phyloP scores from a whole-genome alignment of 2,888 invertebrate genomes.

The Dioctria rufipes region DNA sequence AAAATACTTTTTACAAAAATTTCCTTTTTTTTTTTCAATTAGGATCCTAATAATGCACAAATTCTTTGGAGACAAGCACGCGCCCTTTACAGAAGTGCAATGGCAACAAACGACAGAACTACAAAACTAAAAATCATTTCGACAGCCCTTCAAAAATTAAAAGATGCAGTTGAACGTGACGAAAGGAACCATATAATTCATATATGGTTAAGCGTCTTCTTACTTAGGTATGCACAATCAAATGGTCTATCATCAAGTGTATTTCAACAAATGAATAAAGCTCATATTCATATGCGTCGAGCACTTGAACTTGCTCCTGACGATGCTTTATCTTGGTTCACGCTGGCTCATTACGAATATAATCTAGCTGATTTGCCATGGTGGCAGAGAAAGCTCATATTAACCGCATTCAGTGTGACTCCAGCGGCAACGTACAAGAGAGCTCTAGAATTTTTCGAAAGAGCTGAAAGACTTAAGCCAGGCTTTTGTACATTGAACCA shows the following conservation, averaged over 20 bases:
- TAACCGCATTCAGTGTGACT: neutral
- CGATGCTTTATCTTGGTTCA: conserved; percentile 20
- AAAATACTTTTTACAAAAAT: neutral
- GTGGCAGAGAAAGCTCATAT: neutral
- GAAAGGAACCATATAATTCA: neutral
- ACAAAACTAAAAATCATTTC: neutral
- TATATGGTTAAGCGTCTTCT: conserved; percentile 21
- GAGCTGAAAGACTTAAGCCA: conserved; percentile 21
- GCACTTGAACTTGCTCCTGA: conserved; percentile 19
- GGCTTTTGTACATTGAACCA: conserved; percentile 15
- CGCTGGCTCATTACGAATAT: conserved; percentile 4
- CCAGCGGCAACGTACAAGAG: neutral
- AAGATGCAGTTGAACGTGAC: neutral
- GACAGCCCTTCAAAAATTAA: conserved; percentile 5
- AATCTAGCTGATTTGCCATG: conserved; percentile 10
- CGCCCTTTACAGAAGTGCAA: neutral
- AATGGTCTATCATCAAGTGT: neutral
- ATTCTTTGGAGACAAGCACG: conserved; percentile 36
- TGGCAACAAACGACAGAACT: neutral
- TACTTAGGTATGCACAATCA: neutral
- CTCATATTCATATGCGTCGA: neutral
- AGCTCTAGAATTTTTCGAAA: conserved; percentile 8
- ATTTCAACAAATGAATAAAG: conserved; percentile 11
- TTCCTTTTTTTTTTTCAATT: neutral
- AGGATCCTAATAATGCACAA: conserved; percentile 15